These are phyloP conservation scores for Apocrypta bakeri DNA, from an alignment of 1,140 invertebrate species.

Conservation along the genomic window DNA sequence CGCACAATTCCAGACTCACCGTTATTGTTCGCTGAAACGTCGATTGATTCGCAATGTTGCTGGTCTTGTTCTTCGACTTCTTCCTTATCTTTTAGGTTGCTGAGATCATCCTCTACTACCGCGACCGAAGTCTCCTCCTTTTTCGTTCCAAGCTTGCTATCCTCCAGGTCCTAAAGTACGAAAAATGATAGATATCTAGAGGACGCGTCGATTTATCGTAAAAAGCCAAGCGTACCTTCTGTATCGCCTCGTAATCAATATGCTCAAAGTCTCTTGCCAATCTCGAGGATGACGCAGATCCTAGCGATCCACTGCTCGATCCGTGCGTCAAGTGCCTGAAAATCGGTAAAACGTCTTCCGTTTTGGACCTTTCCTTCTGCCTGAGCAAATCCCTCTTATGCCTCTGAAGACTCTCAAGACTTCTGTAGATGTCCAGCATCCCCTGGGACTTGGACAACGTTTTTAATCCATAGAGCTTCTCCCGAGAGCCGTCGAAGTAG, in stretches of 20 bases:
- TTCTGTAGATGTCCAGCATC: slow-evolving; percentile 73
- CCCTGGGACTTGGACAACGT: slow-evolving; percentile 77
- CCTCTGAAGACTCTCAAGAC: slow-evolving; percentile 67
- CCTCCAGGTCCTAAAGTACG: too few relatives aligned
- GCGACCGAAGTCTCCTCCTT: neutral
- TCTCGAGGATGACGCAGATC: slow-evolving; percentile 15
- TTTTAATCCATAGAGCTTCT: slow-evolving; percentile 75
- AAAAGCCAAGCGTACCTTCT: neutral
- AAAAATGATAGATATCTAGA: too few relatives aligned
- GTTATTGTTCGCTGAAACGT: neutral
- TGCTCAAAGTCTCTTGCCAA: slow-evolving; percentile 1
- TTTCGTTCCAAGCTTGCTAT: too few relatives aligned
- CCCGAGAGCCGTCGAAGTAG: slow-evolving; percentile 70
- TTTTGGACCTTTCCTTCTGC: slow-evolving; percentile 56
- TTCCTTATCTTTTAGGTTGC: neutral
- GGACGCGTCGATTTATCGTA: neutral
- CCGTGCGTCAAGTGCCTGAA: slow-evolving; percentile 61
- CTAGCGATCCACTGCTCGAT: slow-evolving; percentile 52
- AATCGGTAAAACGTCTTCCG: slow-evolving; percentile 66
- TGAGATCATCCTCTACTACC: neutral
- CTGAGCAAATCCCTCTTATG: slow-evolving; percentile 59
- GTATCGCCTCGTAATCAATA: neutral
- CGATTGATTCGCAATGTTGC: too few relatives aligned
- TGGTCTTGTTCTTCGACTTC: neutral
- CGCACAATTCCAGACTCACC: slow-evolving; percentile 34